Evolutionary conservation across 1,140 invertebrate genomes (phyloP).

Genomic region (Sitodiplosis mosellana): DNA sequence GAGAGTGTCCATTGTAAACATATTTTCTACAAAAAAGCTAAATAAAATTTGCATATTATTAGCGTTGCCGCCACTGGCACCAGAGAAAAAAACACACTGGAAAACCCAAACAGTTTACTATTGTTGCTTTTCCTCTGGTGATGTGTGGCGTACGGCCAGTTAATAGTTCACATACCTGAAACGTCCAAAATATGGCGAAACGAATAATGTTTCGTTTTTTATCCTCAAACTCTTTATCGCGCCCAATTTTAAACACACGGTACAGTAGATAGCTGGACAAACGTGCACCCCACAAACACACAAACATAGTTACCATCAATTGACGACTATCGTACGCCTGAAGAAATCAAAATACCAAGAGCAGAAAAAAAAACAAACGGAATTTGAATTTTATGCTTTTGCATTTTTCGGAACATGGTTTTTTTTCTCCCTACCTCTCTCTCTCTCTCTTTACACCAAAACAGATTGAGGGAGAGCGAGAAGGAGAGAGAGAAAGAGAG

Average conservation of each 20-base stretch:
- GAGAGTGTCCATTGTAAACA: not conserved
- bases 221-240: slow-evolving; percentile 80
- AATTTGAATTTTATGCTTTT: not conserved
- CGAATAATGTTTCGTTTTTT: slow-evolving; percentile 65
- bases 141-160: too few relatives aligned
- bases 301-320: slow-evolving; percentile 68
- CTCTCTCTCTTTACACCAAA: too few relatives aligned
- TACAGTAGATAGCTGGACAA: slow-evolving; percentile 73
- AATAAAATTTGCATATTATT: not conserved
- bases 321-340: slow-evolving; percentile 69
- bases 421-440: too few relatives aligned
- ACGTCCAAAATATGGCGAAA: slow-evolving; percentile 81
- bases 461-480: too few relatives aligned
- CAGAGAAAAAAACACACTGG: too few relatives aligned
- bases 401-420: too few relatives aligned
- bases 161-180: slow-evolving; percentile 69
- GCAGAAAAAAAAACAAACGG: slow-evolving; percentile 1
- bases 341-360: too few relatives aligned
- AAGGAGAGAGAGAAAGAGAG: too few relatives aligned
- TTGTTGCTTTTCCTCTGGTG: too few relatives aligned
- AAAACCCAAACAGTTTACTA: too few relatives aligned
- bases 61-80: too few relatives aligned
- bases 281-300: slow-evolving; percentile 68
- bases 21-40: too few relatives aligned
- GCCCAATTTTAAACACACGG: slow-evolving; percentile 71